phyloP scores from a whole-genome alignment of 1,140 invertebrate species.

The Bilobella aurantiaca region DNA sequence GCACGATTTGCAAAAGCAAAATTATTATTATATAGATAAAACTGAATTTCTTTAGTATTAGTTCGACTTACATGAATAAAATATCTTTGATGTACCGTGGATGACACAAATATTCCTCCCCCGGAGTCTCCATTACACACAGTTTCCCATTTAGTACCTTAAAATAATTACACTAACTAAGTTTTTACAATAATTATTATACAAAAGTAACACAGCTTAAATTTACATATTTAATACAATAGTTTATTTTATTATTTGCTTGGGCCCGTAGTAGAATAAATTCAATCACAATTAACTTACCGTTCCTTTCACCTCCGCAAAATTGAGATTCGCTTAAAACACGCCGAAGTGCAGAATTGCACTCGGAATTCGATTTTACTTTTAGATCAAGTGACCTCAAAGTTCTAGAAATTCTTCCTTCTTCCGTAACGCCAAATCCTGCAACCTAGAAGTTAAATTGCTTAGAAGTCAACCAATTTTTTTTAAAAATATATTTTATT shows the following conservation, averaged over 20 bases:
- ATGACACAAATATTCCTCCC: background rate
- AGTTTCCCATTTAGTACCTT: background rate
- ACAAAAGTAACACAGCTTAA: too few species aligned
- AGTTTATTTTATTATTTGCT: too few species aligned
- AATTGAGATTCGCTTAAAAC: slow-evolving; percentile 9
- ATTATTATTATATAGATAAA: background rate
- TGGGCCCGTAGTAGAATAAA: too few species aligned
- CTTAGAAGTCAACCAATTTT: background rate
- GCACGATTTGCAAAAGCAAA: too few species aligned
- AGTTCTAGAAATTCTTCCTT: background rate
- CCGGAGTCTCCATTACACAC: slow-evolving; percentile 8
- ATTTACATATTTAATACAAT: too few species aligned
- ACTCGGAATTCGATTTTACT: background rate
- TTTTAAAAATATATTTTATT: background rate
- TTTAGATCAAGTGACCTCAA: background rate
- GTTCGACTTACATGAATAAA: slow-evolving; percentile 4
- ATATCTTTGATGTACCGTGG: background rate
- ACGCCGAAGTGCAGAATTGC: background rate
- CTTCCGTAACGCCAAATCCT: slow-evolving; percentile 7
- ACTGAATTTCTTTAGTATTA: background rate
- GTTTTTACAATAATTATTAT: too few species aligned
- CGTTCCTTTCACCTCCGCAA: background rate
- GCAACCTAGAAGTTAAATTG: slow-evolving; percentile 3
- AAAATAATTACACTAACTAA: too few species aligned
- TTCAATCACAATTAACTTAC: too few species aligned